Evolutionary conservation across 2,113 vertebrate genomes (phyloP), one percentile per base, ranked within the genome.

Genomic region (Pomatostomus ruficeps): DNA sequence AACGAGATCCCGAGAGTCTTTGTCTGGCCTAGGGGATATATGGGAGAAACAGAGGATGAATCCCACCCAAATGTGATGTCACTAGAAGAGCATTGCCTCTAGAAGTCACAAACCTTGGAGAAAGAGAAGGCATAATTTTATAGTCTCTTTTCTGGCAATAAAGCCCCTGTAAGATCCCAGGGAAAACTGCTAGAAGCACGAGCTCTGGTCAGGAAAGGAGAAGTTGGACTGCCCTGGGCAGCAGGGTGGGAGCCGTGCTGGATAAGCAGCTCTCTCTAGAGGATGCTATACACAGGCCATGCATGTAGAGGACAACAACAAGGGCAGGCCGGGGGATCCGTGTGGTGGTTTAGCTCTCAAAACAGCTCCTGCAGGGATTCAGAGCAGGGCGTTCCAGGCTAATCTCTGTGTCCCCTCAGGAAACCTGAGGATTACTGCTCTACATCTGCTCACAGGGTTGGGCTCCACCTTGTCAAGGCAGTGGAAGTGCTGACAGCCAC

Each of bases 311-410:
- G 92, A 91, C 94, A 93, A 45, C 58, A 94, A 62, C 77, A 94
- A 89, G 89, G 85, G 65, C 87, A 94, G 92, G 49, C 75, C 43
- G 25, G 62, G 78, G 66, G 68, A 95, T 42, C 58, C 48, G 17
- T 93, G 93, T 62, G 85, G 89, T 94, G 65, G 76, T 95, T 96
- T 94, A 97, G 79, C 63, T 89, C 95, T 95, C 63, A 72, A 83
- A 96, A 96, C 88, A 94, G 95, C 95, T 96, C 95, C 89, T 84
- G 92, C 80, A 72, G 55, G 88, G 96, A 96, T 97, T 96, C 94
- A 91, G 93, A 96, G 88, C 94, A 94, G 96, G 95, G 93, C 89
- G 2, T 79, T 82, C 82, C 2, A 4, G 95, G 96, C 95, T 97
- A 97, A 97, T 97, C 97, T 85, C 61, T 72, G 33, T 2, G 0